phyloP scores from a whole-genome alignment of 2,113 vertebrate genomes.

The Genyomyrus donnyi region DNA sequence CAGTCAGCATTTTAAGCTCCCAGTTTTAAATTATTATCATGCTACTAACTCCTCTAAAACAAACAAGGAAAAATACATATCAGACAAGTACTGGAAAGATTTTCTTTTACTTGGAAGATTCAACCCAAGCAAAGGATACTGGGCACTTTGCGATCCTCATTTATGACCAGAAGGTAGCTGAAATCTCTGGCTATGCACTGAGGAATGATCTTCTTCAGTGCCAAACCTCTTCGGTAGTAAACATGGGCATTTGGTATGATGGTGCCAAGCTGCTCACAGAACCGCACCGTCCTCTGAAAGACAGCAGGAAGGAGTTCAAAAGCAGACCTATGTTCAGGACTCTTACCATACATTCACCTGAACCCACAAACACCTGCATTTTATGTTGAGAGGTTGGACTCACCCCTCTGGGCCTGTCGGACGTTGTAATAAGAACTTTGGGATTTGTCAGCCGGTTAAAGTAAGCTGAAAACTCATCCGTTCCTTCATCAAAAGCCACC shows the following conservation, averaged over 20 bases:
- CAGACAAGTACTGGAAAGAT: neutral
- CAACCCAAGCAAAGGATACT: slow-evolving; percentile 75
- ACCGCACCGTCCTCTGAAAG: slow-evolving; percentile 82
- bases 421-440: slow-evolving; percentile 97
- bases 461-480: slow-evolving; percentile 94
- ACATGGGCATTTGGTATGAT: slow-evolving; percentile 85
- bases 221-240: slow-evolving; percentile 91
- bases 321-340: neutral
- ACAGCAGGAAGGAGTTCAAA: slow-evolving; percentile 5
- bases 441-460: slow-evolving; percentile 86
- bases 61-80: neutral
- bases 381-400: slow-evolving; percentile 13
- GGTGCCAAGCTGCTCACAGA: slow-evolving; percentile 82
- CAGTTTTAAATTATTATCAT: neutral
- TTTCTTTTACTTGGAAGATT: neutral
- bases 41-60: neutral
- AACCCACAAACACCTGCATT: neutral
- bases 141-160: slow-evolving; percentile 85
- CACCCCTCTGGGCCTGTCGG: slow-evolving; percentile 92
- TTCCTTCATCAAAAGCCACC: slow-evolving; percentile 90
- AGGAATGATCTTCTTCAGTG: slow-evolving; percentile 88
- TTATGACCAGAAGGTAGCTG: slow-evolving; percentile 87
- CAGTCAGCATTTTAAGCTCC: neutral
- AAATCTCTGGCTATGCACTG: slow-evolving; percentile 85
- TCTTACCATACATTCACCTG: neutral